phyloP scores from a whole-genome alignment of 2,797 vertebrate species.

The Oryzias dopingdopingensis region DNA sequence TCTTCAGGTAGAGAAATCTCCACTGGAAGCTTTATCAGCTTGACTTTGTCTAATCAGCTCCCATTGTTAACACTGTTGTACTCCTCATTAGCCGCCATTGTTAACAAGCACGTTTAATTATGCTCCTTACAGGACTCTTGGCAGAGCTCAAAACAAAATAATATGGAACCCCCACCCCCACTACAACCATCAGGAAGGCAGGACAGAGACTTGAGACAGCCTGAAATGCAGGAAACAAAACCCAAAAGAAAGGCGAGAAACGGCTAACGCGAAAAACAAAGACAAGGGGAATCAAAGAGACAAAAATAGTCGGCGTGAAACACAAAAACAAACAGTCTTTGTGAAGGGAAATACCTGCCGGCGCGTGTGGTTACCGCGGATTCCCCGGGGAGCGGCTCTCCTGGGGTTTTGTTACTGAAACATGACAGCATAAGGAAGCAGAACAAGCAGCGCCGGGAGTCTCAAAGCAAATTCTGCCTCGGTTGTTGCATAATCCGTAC shows the following conservation, averaged over 20 bases:
- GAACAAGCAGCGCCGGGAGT: slow-evolving; percentile 48
- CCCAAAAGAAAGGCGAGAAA: slow-evolving; percentile 23
- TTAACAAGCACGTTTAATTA: slow-evolving; percentile 94
- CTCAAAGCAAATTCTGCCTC: slow-evolving; percentile 54
- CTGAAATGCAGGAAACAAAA: slow-evolving; percentile 21
- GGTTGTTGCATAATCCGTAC: slow-evolving; percentile 39
- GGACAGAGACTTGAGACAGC: neutral
- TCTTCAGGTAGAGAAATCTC: slow-evolving; percentile 58
- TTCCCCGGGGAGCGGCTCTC: slow-evolving; percentile 52
- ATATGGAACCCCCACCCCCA: slow-evolving; percentile 55
- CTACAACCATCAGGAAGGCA: slow-evolving; percentile 38
- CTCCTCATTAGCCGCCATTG: slow-evolving; percentile 93
- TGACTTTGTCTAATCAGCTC: slow-evolving; percentile 80
- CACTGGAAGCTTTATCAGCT: slow-evolving; percentile 50
- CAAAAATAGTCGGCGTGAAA: slow-evolving; percentile 43
- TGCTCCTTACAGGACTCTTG: slow-evolving; percentile 85
- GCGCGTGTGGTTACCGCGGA: slow-evolving; percentile 35
- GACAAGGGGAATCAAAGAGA: slow-evolving; percentile 23
- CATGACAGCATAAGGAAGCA: slow-evolving; percentile 45
- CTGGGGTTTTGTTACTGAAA: slow-evolving; percentile 39
- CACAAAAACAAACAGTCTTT: slow-evolving; percentile 61
- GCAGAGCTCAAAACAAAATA: slow-evolving; percentile 77
- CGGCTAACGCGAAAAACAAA: slow-evolving; percentile 24
- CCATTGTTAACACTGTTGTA: slow-evolving; percentile 89
- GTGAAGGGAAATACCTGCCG: slow-evolving; percentile 69